Evolutionary conservation across 1,140 invertebrate species (phyloP).

Genomic region (Hydropsyche tenuis): DNA sequence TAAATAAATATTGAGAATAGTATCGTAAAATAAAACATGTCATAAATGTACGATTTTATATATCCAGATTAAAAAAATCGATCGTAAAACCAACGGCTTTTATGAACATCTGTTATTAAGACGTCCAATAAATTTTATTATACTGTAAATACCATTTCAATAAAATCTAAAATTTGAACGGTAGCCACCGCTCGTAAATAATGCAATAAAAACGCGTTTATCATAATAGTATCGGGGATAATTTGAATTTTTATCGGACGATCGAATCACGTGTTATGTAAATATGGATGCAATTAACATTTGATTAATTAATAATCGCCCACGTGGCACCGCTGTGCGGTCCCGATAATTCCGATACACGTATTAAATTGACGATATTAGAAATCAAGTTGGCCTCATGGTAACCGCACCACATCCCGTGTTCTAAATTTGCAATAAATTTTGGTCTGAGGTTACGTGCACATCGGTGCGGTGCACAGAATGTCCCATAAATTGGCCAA

Average conservation of each 20-base stretch:
- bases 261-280: background rate
- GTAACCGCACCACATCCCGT: constrained; percentile 43
- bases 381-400: constrained; percentile 46
- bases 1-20: no score
- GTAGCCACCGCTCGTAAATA: no score
- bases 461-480: constrained; percentile 29
- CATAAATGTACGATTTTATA: no score
- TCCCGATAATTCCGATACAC: constrained; percentile 3
- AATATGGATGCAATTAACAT: constrained; percentile 35
- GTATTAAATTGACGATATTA: constrained; percentile 43
- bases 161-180: no score
- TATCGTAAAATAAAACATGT: no score
- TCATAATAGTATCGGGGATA: background rate
- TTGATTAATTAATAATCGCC: no score
- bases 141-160: no score
- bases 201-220: background rate
- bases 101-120: no score
- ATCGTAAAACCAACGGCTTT: no score
- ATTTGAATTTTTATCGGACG: background rate
- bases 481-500: constrained; percentile 33
- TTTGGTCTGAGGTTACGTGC: constrained; percentile 43
- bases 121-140: no score
- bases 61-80: no score
- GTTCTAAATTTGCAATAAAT: constrained; percentile 47
- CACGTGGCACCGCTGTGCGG: background rate